Conservation (phyloP, 2,888 invertebrate species). For the Stenoptilia bipunctidactyla region DNA sequence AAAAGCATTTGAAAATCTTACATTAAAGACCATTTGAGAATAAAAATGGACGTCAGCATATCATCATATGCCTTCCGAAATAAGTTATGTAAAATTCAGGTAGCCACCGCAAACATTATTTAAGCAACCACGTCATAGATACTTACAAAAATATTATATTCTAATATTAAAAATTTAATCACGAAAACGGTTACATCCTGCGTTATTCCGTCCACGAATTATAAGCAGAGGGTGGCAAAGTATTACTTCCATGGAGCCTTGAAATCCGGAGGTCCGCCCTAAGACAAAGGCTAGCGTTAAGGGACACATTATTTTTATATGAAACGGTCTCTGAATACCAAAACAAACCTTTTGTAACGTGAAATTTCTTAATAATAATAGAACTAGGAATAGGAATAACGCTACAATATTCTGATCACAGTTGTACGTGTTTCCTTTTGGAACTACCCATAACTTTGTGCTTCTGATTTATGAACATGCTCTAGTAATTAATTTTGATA, state of each 20-base stretch:
- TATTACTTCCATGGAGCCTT: too few relatives aligned
- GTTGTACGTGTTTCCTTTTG: slow-evolving; percentile 13
- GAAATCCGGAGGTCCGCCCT: slow-evolving; percentile 24
- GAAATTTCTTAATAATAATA: slow-evolving; percentile 56
- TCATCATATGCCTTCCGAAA: too few relatives aligned
- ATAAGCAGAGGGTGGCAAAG: slow-evolving; percentile 50
- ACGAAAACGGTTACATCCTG: slow-evolving; percentile 65
- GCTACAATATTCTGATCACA: slow-evolving; percentile 62
- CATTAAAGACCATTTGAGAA: too few relatives aligned
- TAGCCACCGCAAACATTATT: too few relatives aligned
- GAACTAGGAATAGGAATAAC: slow-evolving; percentile 33
- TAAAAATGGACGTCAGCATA: too few relatives aligned
- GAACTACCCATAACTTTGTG: slow-evolving; percentile 24
- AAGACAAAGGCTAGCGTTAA: slow-evolving; percentile 54
- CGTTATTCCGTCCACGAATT: slow-evolving; percentile 53
- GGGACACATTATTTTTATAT: slow-evolving; percentile 65
- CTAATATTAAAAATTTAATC: slow-evolving; percentile 47
- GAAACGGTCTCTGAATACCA: slow-evolving; percentile 58
- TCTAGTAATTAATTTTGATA: neutral
- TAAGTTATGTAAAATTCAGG: too few relatives aligned
- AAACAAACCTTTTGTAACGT: slow-evolving; percentile 46
- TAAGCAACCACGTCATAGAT: too few relatives aligned
- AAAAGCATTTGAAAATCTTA: too few relatives aligned
- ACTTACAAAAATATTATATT: neutral
- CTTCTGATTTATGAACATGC: slow-evolving; percentile 3